These are phyloP conservation scores for Hemitrygon akajei DNA, from an alignment of 2,797 vertebrate genomes.

Conservation along the genomic window DNA sequence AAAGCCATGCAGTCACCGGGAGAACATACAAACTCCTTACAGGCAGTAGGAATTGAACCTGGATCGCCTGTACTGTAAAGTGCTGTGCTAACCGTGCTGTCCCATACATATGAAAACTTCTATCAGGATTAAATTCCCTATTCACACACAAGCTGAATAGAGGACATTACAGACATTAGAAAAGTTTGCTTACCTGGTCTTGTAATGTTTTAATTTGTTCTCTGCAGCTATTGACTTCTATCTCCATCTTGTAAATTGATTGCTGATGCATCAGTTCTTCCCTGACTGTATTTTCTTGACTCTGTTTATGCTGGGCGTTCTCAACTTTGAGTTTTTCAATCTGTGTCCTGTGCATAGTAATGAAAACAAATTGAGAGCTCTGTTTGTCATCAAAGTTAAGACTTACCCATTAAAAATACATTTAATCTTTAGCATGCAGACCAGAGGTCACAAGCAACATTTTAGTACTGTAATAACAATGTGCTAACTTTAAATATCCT, in stretches of 20 bases:
- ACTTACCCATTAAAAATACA: background rate
- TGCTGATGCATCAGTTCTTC: constrained; percentile 52
- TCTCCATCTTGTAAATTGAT: constrained; percentile 41
- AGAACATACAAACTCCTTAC: no score
- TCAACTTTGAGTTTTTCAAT: constrained; percentile 48
- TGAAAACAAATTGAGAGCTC: constrained; percentile 40
- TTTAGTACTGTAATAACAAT: background rate
- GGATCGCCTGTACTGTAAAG: no score
- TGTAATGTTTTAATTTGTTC: constrained; percentile 46
- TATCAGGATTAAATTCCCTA: background rate
- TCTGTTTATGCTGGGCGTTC: constrained; percentile 47
- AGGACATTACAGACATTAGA: background rate
- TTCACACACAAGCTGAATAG: background rate
- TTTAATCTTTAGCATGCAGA: background rate
- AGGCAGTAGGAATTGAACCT: no score
- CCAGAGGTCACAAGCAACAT: background rate
- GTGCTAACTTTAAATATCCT: background rate
- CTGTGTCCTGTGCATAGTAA: constrained; percentile 47
- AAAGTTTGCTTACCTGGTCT: constrained; percentile 52
- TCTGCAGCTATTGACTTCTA: constrained; percentile 46
- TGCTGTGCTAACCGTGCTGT: no score
- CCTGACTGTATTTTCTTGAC: constrained; percentile 46
- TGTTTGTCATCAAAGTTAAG: background rate
- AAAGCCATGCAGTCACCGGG: no score
- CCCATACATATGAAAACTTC: background rate